Base-by-base conservation (phyloP, 2,113 vertebrate species). In the Natator depressus region DNA sequence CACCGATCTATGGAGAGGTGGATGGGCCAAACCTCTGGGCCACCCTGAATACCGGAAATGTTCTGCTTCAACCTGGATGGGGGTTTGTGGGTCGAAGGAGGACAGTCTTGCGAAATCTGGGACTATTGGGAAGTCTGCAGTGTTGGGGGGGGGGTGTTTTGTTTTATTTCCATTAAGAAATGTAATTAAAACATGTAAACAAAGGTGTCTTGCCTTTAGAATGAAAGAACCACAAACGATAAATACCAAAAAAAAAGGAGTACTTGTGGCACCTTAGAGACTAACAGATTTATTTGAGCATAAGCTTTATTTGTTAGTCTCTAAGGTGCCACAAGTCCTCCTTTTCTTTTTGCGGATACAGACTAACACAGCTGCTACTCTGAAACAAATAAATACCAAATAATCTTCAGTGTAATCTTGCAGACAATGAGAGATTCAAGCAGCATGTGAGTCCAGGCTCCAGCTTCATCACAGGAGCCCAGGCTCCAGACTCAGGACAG, bases 191-290 rank as follows among this genome's bases (percentile, higher is more conserved):
- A 84, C 27, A 5, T 24, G 8, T 13, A 6, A 38, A 53, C 53
- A 89, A 50, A 94, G 72, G 87, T 80, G 57, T 51, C 83, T 91
- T 93, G 89, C 91, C 82, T 96, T 89, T 89, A 75, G 25, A 78
- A 81, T 2, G 1, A 38, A 72, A 38, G 35, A 72, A 38, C 35
- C 17, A 69, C 62, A 27, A 86, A 38, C 92, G 92, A 55, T 47
- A 27, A 82, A 86, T 75, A 5, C 76, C 65, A 54, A 35, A 78
- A 42, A 42, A n/a, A 42, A 42, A 42, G 42, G 42, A 42, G 42
- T 42, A 42, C 42, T 42, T 42, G 42, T 42, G 42, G 42, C 42
- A 42, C 42, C 42, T 42, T 42, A 42, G 42, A 42, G 42, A 42
- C 42, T 42, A 42, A 42, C 42, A 42, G 5, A 42, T 42, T 42